A percentile compares a stretch with the other conserved stretches of the same genome.
phyloP scores from a whole-genome alignment of 2,113 vertebrate species.

The Anser brachyrhynchus region DNA sequence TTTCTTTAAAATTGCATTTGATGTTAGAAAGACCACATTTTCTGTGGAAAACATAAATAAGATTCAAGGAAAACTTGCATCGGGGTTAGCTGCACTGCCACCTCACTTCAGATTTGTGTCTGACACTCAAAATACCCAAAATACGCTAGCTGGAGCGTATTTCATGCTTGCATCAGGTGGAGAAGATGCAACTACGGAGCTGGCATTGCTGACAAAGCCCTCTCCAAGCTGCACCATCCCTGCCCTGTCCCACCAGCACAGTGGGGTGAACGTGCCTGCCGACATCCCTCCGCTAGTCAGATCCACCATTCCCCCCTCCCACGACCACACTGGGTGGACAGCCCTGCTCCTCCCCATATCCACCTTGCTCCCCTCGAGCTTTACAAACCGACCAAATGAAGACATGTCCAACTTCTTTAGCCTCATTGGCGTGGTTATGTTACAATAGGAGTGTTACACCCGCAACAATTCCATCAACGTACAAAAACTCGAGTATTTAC shows the following conservation, averaged over 20 bases:
- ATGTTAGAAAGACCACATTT: not conserved
- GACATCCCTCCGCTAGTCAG: not conserved
- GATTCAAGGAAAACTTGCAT: not conserved
- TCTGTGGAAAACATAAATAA: not conserved
- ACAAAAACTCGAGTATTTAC: not conserved
- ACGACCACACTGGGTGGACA: not conserved
- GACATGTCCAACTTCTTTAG: not conserved
- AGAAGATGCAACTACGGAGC: not conserved
- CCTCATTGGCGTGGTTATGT: not conserved
- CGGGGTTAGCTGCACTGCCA: not conserved
- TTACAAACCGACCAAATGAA: not conserved
- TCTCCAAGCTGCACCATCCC: not conserved
- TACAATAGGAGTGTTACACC: not conserved
- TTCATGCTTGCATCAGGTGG: not conserved
- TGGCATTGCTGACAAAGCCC: not conserved
- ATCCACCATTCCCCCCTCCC: not conserved
- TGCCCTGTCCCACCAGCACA: not conserved
- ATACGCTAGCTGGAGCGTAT: not conserved
- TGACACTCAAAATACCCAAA: not conserved
- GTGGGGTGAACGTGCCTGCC: not conserved
- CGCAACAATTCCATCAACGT: not conserved
- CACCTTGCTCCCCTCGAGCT: not conserved
- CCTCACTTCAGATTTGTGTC: not conserved
- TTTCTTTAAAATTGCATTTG: not conserved
- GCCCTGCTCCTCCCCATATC: not conserved